phyloP scores from a whole-genome alignment of 1,140 invertebrate species.

The Drosophila tsacasi region DNA sequence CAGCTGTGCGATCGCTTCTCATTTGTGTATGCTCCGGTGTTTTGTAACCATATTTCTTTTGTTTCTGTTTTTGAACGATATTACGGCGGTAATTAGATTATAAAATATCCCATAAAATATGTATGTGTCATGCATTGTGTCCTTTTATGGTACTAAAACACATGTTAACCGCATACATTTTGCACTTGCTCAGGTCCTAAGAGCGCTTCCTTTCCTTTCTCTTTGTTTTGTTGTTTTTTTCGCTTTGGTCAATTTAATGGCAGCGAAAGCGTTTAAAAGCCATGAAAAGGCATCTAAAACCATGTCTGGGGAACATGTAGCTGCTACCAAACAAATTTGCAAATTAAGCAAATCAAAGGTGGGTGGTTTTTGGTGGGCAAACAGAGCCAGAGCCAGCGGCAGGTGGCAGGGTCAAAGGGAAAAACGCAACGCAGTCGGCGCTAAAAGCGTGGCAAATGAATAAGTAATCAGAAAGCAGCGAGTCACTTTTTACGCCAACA shows the following conservation, averaged over 20 bases:
- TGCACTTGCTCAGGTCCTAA: constrained; percentile 31
- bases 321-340: constrained; percentile 61
- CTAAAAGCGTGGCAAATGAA: constrained; percentile 79
- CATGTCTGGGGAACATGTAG: constrained; percentile 6
- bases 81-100: constrained; percentile 81
- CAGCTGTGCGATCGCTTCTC: constrained; percentile 76
- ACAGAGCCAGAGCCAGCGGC: background rate
- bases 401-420: constrained; percentile 29
- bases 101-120: constrained; percentile 83
- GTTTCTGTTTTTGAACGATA: constrained; percentile 58
- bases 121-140: constrained; percentile 74
- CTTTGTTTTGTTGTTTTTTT: constrained; percentile 3
- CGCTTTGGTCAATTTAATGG: constrained; percentile 73
- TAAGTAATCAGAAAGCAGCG: constrained; percentile 71
- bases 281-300: constrained; percentile 63
- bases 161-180: constrained; percentile 56
- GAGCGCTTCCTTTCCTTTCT: constrained; percentile 17
- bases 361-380: background rate
- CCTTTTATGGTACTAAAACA: constrained; percentile 77
- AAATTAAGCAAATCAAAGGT: constrained; percentile 80
- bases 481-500: constrained; percentile 39
- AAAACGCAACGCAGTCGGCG: constrained; percentile 50
- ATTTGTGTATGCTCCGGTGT: constrained; percentile 29
- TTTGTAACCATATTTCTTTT: constrained; percentile 30
- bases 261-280: constrained; percentile 76